Conservation (phyloP, 2,113 vertebrate species). For the Nesoenas mayeri region DNA sequence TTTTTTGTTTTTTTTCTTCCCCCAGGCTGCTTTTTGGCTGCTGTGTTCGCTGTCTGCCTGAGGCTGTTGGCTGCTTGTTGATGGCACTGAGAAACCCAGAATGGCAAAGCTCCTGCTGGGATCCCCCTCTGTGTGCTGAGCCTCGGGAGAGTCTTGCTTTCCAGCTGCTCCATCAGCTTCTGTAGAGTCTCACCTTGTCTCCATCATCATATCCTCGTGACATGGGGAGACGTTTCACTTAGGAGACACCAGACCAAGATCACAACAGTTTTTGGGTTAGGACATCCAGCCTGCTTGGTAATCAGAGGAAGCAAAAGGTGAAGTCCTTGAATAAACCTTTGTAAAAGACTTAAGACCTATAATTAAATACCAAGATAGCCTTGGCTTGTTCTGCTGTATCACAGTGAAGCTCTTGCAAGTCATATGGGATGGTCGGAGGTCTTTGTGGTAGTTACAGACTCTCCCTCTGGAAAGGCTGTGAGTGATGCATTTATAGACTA, state of each 20-base stretch:
- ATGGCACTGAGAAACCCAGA: not conserved
- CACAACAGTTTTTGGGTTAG: not conserved
- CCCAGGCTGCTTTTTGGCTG: not conserved
- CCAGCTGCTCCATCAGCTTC: not conserved
- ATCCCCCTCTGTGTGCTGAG: not conserved
- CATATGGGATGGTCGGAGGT: not conserved
- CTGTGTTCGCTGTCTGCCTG: not conserved
- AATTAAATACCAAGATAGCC: not conserved
- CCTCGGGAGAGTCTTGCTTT: not conserved
- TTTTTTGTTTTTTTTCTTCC: too few relatives aligned
- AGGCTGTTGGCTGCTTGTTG: not conserved
- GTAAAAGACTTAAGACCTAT: not conserved
- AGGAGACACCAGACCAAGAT: not conserved
- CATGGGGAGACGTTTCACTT: not conserved
- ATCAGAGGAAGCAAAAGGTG: not conserved
- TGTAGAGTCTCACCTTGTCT: not conserved
- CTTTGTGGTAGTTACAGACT: not conserved
- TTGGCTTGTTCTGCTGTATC: not conserved
- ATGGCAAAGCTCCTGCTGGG: not conserved
- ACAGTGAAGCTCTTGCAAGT: not conserved
- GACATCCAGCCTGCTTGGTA: not conserved
- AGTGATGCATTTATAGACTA: not conserved
- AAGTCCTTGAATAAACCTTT: not conserved
- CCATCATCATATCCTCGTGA: not conserved
- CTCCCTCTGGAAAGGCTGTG: not conserved